Evolutionary conservation across 2,888 invertebrate genomes (phyloP).

Genomic region (Sylvicola cinctus): DNA sequence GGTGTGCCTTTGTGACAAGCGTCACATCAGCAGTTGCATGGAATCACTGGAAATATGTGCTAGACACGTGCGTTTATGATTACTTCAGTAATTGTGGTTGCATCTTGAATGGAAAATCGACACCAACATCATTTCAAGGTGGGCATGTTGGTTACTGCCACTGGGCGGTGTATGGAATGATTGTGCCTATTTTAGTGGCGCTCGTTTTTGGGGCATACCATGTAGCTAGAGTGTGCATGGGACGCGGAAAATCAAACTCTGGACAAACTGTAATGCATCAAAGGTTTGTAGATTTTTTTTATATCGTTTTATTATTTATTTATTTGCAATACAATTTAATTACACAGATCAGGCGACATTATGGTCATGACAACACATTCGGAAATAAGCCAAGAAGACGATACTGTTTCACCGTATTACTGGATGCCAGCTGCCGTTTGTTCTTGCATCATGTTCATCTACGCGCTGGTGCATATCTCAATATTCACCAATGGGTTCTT

Average conservation of each 20-base stretch:
- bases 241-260: slow-evolving; percentile 27
- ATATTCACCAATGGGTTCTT: slow-evolving; percentile 52
- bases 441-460: slow-evolving; percentile 38
- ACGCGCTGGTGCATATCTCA: slow-evolving; percentile 45
- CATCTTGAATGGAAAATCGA: slow-evolving; percentile 39
- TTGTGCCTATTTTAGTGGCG: slow-evolving; percentile 39
- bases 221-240: slow-evolving; percentile 44
- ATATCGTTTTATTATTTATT: neutral
- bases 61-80: slow-evolving; percentile 43
- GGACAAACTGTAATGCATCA: slow-evolving; percentile 13
- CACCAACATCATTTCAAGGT: slow-evolving; percentile 39
- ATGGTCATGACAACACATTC: slow-evolving; percentile 41
- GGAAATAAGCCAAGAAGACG: slow-evolving; percentile 27
- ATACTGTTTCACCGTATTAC: slow-evolving; percentile 39
- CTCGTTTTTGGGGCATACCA: slow-evolving; percentile 44
- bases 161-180: slow-evolving; percentile 43
- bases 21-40: slow-evolving; percentile 42
- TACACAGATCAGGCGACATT: slow-evolving; percentile 42
- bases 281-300: neutral
- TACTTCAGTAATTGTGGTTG: slow-evolving; percentile 50
- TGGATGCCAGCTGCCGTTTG: slow-evolving; percentile 47
- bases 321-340: neutral
- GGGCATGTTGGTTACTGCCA: slow-evolving; percentile 42
- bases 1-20: too few species aligned
- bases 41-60: slow-evolving; percentile 44